Percentiles rank a stretch among this genome's conserved stretches.
Evolutionary conservation across 2,113 vertebrate genomes (phyloP).

Genomic region (Daubentonia madagascariensis): DNA sequence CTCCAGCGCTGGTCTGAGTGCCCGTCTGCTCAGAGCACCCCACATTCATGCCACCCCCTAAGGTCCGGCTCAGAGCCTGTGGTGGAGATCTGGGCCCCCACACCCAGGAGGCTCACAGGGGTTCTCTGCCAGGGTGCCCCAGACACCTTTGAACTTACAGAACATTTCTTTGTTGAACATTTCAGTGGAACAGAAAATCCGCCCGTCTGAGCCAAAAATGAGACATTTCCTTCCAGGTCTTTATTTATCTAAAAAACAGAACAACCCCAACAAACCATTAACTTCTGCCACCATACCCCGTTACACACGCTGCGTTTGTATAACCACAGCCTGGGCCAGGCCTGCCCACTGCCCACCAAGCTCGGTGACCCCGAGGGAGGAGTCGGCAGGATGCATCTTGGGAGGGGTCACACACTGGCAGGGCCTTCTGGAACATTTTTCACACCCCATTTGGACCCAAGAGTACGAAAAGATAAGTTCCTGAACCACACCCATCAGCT

Average conservation of each 20-base stretch:
- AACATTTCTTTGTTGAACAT: slow-evolving; percentile 91
- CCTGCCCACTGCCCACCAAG: accelerated
- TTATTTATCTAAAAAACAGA: slow-evolving; percentile 85
- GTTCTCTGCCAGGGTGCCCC: neutral
- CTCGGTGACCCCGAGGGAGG: neutral
- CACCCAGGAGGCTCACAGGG: accelerated
- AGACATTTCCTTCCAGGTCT: slow-evolving; percentile 90
- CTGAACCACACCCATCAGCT: accelerated
- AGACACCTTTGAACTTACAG: slow-evolving; percentile 81
- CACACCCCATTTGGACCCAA: accelerated
- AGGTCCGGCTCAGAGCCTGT: neutral
- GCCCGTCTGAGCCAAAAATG: slow-evolving; percentile 88
- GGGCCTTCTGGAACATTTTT: accelerated
- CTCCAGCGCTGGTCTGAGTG: accelerated
- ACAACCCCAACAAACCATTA: neutral
- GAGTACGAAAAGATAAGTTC: accelerated
- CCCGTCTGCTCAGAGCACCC: neutral
- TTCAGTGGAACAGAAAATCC: slow-evolving; percentile 89
- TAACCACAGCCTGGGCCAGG: accelerated
- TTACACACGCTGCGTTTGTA: accelerated
- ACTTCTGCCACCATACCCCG: accelerated
- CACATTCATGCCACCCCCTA: too few species aligned
- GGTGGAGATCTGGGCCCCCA: too few species aligned
- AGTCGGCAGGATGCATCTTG: neutral
- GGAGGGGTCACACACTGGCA: neutral